These are phyloP conservation scores for Bos indicus DNA, from an alignment of 2,113 vertebrate genomes.

Conservation along the genomic window DNA sequence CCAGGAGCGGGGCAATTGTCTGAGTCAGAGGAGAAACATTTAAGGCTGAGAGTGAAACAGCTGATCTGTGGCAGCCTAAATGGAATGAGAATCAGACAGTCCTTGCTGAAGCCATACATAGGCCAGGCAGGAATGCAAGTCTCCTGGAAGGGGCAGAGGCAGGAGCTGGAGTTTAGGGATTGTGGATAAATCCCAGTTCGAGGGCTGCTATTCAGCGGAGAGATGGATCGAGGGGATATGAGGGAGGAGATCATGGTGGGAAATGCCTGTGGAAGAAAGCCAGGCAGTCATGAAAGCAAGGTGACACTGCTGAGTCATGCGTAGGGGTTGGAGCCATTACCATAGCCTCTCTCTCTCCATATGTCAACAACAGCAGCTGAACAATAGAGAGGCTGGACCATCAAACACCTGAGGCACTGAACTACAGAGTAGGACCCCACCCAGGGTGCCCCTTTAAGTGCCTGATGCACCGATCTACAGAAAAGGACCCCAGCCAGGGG, in stretches of 20 bases:
- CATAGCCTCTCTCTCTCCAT: not conserved
- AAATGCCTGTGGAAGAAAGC: not conserved
- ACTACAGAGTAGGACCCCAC: not conserved
- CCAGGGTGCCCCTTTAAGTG: not conserved
- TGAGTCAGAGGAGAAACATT: not conserved
- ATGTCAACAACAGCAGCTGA: not conserved
- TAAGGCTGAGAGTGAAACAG: not conserved
- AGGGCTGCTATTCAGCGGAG: not conserved
- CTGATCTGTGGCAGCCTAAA: not conserved
- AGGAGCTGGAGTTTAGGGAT: not conserved
- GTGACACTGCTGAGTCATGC: not conserved
- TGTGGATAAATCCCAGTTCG: not conserved
- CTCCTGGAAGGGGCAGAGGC: not conserved
- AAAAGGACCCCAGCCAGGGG: not conserved
- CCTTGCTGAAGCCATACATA: not conserved
- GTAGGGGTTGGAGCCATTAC: not conserved
- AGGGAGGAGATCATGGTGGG: not conserved
- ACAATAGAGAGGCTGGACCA: not conserved
- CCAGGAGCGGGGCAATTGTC: accelerated
- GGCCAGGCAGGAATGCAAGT: accelerated
- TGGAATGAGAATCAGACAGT: not conserved
- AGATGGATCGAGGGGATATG: not conserved
- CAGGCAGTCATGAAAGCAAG: not conserved
- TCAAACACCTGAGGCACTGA: not conserved
- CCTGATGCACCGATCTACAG: not conserved